Percentiles rank a stretch among this genome's conserved stretches.
Conservation (phyloP, 2,113 vertebrate genomes). For the Cyphomyrus discorhynchus region DNA sequence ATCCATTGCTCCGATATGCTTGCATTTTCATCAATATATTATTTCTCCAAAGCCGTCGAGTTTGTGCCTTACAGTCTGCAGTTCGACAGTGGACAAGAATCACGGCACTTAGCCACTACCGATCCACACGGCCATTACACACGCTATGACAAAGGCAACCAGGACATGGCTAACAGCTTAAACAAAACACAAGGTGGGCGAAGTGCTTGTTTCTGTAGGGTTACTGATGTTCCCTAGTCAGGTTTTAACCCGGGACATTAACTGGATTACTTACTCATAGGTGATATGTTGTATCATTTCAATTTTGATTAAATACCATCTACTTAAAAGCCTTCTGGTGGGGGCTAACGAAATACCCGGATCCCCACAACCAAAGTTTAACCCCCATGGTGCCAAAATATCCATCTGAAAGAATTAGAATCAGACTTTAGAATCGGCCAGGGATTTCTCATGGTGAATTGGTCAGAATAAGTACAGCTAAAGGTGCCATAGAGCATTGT, state of each 20-base stretch:
- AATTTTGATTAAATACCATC: background rate
- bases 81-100: background rate
- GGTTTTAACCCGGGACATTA: background rate
- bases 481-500: background rate
- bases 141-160: background rate
- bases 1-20: background rate
- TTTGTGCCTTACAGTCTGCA: background rate
- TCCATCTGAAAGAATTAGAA: background rate
- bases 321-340: background rate
- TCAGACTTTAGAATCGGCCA: background rate
- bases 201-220: background rate
- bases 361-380: background rate
- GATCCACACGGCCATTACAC: background rate
- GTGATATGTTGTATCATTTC: background rate
- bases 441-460: background rate
- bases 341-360: background rate
- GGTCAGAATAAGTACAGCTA: background rate
- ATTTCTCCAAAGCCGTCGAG: background rate
- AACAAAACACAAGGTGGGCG: background rate
- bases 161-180: background rate
- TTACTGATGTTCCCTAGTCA: background rate
- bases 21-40: background rate
- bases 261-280: background rate
- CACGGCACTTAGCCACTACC: background rate
- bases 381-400: background rate